Evolutionary conservation across 1,140 invertebrate genomes (phyloP), one percentile per base, ranked within the genome.

Genomic region (Drosophila parvula): DNA sequence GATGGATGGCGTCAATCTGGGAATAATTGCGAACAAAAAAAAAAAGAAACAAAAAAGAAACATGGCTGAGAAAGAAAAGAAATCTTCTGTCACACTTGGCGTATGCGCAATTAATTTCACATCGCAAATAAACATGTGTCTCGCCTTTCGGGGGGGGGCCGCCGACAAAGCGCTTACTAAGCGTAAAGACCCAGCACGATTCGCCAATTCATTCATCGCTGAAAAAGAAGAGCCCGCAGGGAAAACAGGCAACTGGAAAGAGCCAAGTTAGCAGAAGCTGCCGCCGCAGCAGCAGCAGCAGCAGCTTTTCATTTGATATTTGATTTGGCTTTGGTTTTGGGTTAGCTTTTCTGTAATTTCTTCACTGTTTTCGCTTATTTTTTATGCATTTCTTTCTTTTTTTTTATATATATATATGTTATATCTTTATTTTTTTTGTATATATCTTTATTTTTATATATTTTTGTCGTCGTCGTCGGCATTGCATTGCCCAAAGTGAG

Each of bases 71-170:
- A 56, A 56, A 57, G 27, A 80, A 85, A 81, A 74, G 61, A 73
- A 56, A 74, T 83, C 69, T 57, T 77, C 74, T 78, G 80, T 82
- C 79, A 74, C 79, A 82, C 79, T 32, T 73, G 79, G 68, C 79
- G 79, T 68, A 81, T 65, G 64, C 61, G 61, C 61, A 64, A 62
- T 69, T 69, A 67, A 67, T 69, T 69, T 69, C 62, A n/a, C 65
- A 68, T 53, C 11, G 40, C 65, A 40, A 89, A 88, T 83, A 74
- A 88, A 88, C 83, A 88, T 89, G 68, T 88, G 84, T 88, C 78
- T 67, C 78, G 32, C 48, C 60, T 61, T 38, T 74, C 61, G 43
- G 51, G 12, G 43, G 51, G 12, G 34, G 18, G 7, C 30, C 27
- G 58, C 69, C 60, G 62, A 67, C 84, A 89, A 74, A 79, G 68